Evolutionary conservation across 1,140 invertebrate species (phyloP), one percentile per base, ranked within the genome.

Genomic region (Camponotus pennsylvanicus): DNA sequence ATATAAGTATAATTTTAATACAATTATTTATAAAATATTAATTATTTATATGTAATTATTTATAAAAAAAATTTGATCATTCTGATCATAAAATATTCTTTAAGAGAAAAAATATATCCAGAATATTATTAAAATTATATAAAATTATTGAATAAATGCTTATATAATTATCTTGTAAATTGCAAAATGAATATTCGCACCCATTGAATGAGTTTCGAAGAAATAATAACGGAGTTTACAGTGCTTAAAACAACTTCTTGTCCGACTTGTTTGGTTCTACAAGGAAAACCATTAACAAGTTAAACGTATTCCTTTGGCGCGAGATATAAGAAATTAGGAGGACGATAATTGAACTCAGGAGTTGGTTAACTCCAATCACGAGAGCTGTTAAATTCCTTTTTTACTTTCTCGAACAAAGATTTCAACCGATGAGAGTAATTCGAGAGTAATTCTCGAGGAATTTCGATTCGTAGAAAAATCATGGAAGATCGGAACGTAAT

Each of bases 251-350:
- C 27, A 73, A 83, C 7, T 82, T 73, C 67, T 69, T 79, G 15
- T 77, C 9, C 42, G 5, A 32, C 27, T 75, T 75, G 42, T 49
- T 83, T 61, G 45, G 40, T 63, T 75, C 18, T 15, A 61, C 69
- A 61, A 49, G n/a, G 45, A 75, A 63, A 61, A 32, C 27, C 55
- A 73, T 73, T 75, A 73, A 7, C 15, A n/a, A 73, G 69, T 83
- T 83, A 83, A 83, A 73, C 61, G 40, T 34, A 83, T 75, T 83
- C 42, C 55, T 83, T 83, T 63, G 8, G 34, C 34, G 49, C 34
- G 37, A 70, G 45, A 75, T 45, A 59, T 83, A 83, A 83, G 55
- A 83, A 83, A 83, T 63, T 57, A 61, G n/a, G 11, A 83, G 70
- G 13, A 40, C 69, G 69, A 83, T 73, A 83, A 75, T 61, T 73